Conservation (phyloP, 2,113 vertebrate species). For the Mesocricetus auratus region DNA sequence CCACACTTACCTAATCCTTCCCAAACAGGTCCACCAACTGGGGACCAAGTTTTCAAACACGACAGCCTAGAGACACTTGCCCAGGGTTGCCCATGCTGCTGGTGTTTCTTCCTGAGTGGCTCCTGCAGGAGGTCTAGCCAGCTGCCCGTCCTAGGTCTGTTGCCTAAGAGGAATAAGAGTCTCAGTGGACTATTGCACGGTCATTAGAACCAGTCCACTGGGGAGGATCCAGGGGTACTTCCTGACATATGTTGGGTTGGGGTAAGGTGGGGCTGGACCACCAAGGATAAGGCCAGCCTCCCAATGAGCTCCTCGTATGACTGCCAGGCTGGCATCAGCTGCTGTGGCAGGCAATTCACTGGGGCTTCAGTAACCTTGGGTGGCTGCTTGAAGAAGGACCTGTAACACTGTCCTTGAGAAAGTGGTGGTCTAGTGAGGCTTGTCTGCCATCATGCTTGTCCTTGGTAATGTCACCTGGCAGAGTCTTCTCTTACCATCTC, state of each 20-base stretch:
- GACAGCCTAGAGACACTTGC: neutral
- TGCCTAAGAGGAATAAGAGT: neutral
- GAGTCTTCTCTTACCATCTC: neutral
- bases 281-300: neutral
- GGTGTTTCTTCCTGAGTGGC: neutral
- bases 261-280: neutral
- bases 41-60: neutral
- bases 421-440: fast-evolving
- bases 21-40: neutral
- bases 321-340: neutral
- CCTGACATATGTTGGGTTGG: neutral
- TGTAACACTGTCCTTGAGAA: too few relatives aligned
- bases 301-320: too few relatives aligned
- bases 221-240: neutral
- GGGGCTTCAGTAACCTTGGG: neutral
- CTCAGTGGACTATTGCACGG: neutral
- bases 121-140: neutral
- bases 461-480: neutral
- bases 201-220: neutral
- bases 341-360: neutral
- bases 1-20: neutral
- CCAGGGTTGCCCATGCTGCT: fast-evolving
- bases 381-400: too few relatives aligned
- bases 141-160: fast-evolving
- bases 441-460: neutral